phyloP scores from a whole-genome alignment of 2,888 invertebrate species.

The Mimas tiliae region DNA sequence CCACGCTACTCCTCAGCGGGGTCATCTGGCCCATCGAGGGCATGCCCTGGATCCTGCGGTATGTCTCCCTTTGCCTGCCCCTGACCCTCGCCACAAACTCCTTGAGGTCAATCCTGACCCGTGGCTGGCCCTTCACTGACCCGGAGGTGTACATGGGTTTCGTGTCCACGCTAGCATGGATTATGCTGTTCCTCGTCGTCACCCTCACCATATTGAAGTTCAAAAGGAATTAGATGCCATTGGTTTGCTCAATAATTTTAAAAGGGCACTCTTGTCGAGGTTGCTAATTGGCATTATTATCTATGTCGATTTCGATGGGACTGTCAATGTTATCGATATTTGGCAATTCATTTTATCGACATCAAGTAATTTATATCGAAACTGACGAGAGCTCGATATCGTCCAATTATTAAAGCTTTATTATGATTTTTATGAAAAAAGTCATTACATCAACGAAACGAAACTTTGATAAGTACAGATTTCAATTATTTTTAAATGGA shows the following conservation, averaged over 20 bases:
- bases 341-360: constrained; percentile 1
- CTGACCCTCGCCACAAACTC: constrained; percentile 97
- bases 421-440: constrained; percentile 8
- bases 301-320: constrained; percentile 9
- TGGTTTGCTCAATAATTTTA: constrained; percentile 37
- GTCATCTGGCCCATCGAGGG: constrained; percentile 99
- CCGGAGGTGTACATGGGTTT: constrained; percentile 95
- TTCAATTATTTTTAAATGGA: constrained; percentile 3
- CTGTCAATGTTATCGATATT: background rate
- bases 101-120: constrained; percentile 92
- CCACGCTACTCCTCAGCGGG: constrained; percentile 95
- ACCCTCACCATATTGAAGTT: constrained; percentile 92
- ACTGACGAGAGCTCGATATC: constrained; percentile 2
- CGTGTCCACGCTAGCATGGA: constrained; percentile 94
- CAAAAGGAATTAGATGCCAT: constrained; percentile 88
- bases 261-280: constrained; percentile 28
- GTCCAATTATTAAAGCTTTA: constrained; percentile 19
- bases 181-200: constrained; percentile 91
- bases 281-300: background rate
- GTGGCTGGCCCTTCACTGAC: constrained; percentile 93
- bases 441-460: constrained; percentile 22
- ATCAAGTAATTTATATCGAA: constrained; percentile 11
- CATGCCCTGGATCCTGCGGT: constrained; percentile 94
- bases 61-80: constrained; percentile 93
- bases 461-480: constrained; percentile 16